Evolutionary conservation across 2,888 invertebrate species (phyloP), one percentile per base, ranked within the genome.

Genomic region (Eurytoma adleriae): DNA sequence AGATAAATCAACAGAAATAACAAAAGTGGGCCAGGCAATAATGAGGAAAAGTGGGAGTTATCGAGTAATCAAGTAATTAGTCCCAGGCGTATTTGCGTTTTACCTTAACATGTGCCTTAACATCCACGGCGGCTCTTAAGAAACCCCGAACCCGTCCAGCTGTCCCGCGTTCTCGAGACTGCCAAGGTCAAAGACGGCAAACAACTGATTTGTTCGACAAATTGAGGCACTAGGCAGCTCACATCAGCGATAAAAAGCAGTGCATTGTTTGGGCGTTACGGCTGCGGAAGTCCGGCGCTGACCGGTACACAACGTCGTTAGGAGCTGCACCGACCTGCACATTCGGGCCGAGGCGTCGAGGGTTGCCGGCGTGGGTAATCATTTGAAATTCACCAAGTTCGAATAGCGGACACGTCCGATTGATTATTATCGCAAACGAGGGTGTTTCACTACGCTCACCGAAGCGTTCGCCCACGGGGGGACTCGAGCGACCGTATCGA

Each of bases 361-460:
- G 52, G 27, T 24, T 13, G 13, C 27, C 40, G 18, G 1, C n/a
- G 14, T 77, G 82, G 84, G 84, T 85, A 89, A 89, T 89, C 88
- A 88, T 88, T 90, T 88, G 88, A 87, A 87, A 89, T 89, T 89
- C 89, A 88, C 85, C 87, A 87, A 86, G 85, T 86, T 82, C 86
- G 87, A 89, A 89, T 89, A 82, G 86, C 85, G 82, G 84, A 84
- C 86, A 86, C 86, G 87, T 88, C 87, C 89, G 87, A 88, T 89
- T 89, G 88, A 90, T 89, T 90, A 89, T 89, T 87, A 88, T 88
- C 87, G 87, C 87, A 85, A 89, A 89, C 88, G 88, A 89, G 70
- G 78, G 52, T 30, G 50, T 64, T 79, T 79, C 79, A 70, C 18
- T 16, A 3, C 70, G 72, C 68, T 24, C 62, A 68, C 56, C 69